These are phyloP conservation scores for Drosophila affinis DNA, from an alignment of 2,888 invertebrate species.

Conservation along the genomic window DNA sequence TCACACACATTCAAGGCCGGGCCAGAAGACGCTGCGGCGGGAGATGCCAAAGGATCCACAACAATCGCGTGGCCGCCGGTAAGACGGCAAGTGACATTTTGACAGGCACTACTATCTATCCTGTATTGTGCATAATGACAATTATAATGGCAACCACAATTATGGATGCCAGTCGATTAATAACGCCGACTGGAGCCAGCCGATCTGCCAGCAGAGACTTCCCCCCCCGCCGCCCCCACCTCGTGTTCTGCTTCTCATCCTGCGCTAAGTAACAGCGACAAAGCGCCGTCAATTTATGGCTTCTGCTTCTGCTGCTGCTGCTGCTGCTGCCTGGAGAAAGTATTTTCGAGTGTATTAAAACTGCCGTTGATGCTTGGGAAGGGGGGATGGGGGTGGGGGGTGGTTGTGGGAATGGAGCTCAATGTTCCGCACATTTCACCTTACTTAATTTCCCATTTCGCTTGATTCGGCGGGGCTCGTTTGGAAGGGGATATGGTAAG, in stretches of 20 bases:
- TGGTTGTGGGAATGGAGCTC: conserved; percentile 40
- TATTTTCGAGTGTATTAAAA: conserved; percentile 71
- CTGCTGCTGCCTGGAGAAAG: conserved; percentile 48
- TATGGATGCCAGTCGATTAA: conserved; percentile 76
- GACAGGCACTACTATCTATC: conserved; percentile 74
- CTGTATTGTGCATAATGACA: conserved; percentile 79
- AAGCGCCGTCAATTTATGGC: conserved; percentile 36
- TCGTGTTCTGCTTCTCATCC: conserved; percentile 26
- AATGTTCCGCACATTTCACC: conserved; percentile 72
- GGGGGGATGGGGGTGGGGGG: neutral
- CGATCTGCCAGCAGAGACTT: neutral
- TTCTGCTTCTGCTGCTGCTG: conserved; percentile 12
- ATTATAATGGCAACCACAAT: conserved; percentile 76
- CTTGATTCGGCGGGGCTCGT: conserved; percentile 29
- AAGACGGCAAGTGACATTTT: conserved; percentile 68
- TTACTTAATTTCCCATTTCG: conserved; percentile 69
- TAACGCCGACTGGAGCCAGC: conserved; percentile 52
- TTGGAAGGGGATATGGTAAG: conserved; percentile 19
- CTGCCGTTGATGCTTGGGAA: conserved; percentile 24
- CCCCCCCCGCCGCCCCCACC: no score
- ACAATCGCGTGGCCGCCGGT: conserved; percentile 41
- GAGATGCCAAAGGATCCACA: conserved; percentile 34
- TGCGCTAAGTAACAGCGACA: conserved; percentile 33
- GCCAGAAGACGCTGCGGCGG: conserved; percentile 12
- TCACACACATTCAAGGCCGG: conserved; percentile 15